Conservation (phyloP, 2,113 vertebrate species). For the Mesocricetus auratus region DNA sequence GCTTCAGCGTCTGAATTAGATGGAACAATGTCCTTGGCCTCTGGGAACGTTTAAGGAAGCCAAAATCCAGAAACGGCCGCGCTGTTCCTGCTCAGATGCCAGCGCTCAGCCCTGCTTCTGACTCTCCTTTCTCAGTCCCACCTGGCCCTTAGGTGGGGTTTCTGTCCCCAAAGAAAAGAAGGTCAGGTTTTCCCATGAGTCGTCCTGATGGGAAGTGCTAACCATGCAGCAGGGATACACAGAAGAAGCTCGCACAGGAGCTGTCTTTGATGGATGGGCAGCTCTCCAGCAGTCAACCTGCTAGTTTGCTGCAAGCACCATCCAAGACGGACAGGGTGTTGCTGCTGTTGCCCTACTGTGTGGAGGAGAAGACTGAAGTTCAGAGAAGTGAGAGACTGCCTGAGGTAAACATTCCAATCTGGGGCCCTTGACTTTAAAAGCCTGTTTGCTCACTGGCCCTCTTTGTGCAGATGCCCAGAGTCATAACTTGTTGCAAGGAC, state of each 20-base stretch:
- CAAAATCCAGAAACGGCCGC: neutral
- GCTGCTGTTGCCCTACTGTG: neutral
- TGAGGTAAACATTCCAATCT: neutral
- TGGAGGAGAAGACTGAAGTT: neutral
- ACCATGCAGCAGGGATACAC: rapidly evolving
- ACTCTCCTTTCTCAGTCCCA: neutral
- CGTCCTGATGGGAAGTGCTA: neutral
- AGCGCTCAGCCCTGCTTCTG: neutral
- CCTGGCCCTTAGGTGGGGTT: neutral
- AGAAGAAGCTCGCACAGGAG: neutral
- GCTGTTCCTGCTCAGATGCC: neutral
- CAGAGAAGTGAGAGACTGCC: neutral
- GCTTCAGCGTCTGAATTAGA: neutral
- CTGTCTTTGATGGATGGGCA: too few relatives aligned
- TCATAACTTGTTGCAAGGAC: neutral
- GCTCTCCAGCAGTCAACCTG: rapidly evolving
- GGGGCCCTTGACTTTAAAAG: neutral
- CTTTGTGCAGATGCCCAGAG: too few relatives aligned
- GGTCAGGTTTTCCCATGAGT: rapidly evolving
- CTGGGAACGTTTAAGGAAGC: neutral
- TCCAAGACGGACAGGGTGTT: rapidly evolving
- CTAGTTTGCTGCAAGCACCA: rapidly evolving
- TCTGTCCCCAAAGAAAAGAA: neutral
- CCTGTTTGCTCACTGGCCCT: rapidly evolving
- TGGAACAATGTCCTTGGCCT: neutral